Conservation (phyloP, 2,113 vertebrate species). For the Pavo muticus region DNA sequence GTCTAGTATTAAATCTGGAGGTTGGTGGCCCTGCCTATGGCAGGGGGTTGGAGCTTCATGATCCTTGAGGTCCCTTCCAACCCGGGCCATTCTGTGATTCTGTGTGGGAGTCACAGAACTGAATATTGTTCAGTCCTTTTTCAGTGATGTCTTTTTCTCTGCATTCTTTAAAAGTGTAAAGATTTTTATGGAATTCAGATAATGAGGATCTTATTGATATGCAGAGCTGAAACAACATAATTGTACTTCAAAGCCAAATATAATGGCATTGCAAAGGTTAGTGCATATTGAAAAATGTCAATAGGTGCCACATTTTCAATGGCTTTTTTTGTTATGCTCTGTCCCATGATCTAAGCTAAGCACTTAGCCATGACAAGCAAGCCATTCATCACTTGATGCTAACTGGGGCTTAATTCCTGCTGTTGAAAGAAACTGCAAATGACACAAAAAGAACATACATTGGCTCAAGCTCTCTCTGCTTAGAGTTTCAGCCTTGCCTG, state of each 20-base stretch:
- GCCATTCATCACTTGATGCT: background rate
- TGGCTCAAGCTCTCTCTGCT: background rate
- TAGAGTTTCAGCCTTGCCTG: background rate
- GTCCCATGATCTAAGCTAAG: background rate
- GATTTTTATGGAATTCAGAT: background rate
- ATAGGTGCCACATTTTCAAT: background rate
- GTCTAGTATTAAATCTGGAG: no score
- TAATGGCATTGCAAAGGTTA: background rate
- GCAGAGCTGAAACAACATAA: background rate
- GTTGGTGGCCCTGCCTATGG: no score
- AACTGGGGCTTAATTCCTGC: background rate
- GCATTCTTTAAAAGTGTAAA: background rate
- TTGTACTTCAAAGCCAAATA: background rate
- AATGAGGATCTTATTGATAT: background rate
- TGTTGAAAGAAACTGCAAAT: background rate
- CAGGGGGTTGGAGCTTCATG: no score
- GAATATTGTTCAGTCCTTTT: background rate
- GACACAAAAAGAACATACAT: background rate
- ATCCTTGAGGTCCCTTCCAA: no score
- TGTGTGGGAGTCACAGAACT: background rate
- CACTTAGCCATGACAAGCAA: background rate
- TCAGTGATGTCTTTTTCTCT: background rate
- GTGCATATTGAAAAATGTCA: background rate
- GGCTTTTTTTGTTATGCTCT: slow-evolving; percentile 5
- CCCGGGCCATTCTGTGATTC: no score